Evolutionary conservation across 2,888 invertebrate species (phyloP), one percentile per base, ranked within the genome.

Genomic region (Ctena decussata): DNA sequence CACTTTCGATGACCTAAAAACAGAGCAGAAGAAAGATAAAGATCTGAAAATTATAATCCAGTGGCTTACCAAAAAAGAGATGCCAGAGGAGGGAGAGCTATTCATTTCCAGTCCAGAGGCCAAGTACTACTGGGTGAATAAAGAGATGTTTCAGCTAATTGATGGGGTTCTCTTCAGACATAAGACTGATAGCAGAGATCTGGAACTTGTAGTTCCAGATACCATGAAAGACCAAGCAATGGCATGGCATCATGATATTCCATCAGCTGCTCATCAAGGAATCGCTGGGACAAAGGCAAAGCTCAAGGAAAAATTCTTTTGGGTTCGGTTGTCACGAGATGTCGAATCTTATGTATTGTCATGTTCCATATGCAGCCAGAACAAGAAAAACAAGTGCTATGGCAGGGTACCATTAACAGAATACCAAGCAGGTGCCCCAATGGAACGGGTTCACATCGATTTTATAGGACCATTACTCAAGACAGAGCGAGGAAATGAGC

Each of bases 231-330:
- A 41, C 6, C 8, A 70, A 69, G 76, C 76, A 2, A 27, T 81
- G 18, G n/a, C 44, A 6, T 53, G n/a, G 57, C 81, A 76, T 27
- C 72, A 82, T 77, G 82, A 82, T 65, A 41, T 82, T 5, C 65
- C 82, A 15, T 77, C 77, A 12, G 72, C 73, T 18, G 82, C 41
- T 39, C 82, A 82, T 27, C 77, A 82, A 27, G 77, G 77, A 18
- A 53, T 82, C 15, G 46, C 15, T 46, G 2, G 21, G 21, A 46
- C 46, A 8, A 46, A n/a, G 18, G 3, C 21, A 15, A 46, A n/a
- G 21, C 12, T 46, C 3, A 5, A 46, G 21, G 46, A 46, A 12
- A 46, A 46, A 6, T 46, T 46, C 46, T 15, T 2, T 3, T 46
- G 46, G 46, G 12, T 12, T 21, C 6, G 21, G 46, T 21, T 46